phyloP scores from a whole-genome alignment of 2,113 vertebrate species.

The Festucalex cinctus region DNA sequence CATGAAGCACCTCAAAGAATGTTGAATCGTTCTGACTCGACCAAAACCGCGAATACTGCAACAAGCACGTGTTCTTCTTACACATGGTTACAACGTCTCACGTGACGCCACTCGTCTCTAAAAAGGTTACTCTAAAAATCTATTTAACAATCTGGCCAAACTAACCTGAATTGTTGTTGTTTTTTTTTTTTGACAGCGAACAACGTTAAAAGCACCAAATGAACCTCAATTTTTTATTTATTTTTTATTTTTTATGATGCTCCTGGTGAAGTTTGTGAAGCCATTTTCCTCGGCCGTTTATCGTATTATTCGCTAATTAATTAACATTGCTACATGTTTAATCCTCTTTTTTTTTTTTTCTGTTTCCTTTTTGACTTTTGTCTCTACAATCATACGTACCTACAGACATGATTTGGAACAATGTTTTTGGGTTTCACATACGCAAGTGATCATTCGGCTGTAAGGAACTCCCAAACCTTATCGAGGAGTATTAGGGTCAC shows the following conservation, averaged over 20 bases:
- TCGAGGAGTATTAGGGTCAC: neutral
- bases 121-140: conserved; percentile 25
- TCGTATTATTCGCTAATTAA: conserved; percentile 29
- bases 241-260: neutral
- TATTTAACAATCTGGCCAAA: conserved; percentile 29
- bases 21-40: neutral
- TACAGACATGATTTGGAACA: neutral
- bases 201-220: conserved; percentile 51
- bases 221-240: conserved; percentile 28
- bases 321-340: conserved; percentile 21
- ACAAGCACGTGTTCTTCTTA: conserved; percentile 19
- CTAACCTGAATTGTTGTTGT: conserved; percentile 42
- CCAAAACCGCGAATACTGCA: conserved; percentile 1
- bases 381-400: conserved; percentile 54
- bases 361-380: conserved; percentile 23
- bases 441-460: conserved; percentile 15
- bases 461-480: neutral
- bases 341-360: conserved; percentile 15
- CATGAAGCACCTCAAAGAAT: conserved; percentile 27
- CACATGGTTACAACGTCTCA: conserved; percentile 34
- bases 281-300: conserved; percentile 30
- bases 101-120: conserved; percentile 28
- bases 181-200: conserved; percentile 38
- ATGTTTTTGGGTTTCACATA: conserved; percentile 10
- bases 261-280: neutral